Evolutionary conservation across 2,888 invertebrate species (phyloP), one percentile per base, ranked within the genome.

Genomic region (Chydorus sphaericus): DNA sequence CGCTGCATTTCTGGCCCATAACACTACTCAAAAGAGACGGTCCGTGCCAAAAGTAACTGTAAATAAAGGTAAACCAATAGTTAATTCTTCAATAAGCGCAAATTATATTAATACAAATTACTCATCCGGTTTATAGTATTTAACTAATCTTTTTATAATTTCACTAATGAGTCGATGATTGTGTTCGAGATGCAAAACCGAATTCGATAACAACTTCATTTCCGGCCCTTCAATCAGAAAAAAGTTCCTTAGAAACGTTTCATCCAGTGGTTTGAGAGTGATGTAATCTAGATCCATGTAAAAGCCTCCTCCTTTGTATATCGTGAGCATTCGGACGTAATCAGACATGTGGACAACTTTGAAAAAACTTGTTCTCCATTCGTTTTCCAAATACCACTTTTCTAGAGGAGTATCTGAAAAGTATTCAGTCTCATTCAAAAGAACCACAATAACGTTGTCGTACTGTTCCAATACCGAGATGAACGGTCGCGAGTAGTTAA

Each of bases 241-340:
- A 28, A 48, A 55, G 16, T 55, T 55, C 11, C 49, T 26, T 36
- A 55, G 31, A 11, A 2, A n/a, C n/a, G 23, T 6, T 10, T 31
- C 49, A 8, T 49, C 36, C 10, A 55, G 36, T 11, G 11, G 16
- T 33, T 48, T 48, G 8, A 48, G 14, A 3, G 39, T 48, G 16
- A 55, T 37, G 20, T 36, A 33, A 33, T 55, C 55, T 20, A 49
- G 23, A 37, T 55, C 55, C 49, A 55, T 31, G 26, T 55, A 55
- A 23, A 48, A 31, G 3, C 55, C 55, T 8, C 55, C 55, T 2
- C 48, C 55, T 31, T 55, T 55, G n/a, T 30, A 48, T 6, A 55
- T 16, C n/a, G 55, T 38, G 7, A 55, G 8, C 3, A 55, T 20
- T 5, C 55, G 55, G 4, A 49, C 28, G 14, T 55, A 55, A 26